These are phyloP conservation scores for Galendromus occidentalis DNA, from an alignment of 1,140 invertebrate species.

Conservation along the genomic window DNA sequence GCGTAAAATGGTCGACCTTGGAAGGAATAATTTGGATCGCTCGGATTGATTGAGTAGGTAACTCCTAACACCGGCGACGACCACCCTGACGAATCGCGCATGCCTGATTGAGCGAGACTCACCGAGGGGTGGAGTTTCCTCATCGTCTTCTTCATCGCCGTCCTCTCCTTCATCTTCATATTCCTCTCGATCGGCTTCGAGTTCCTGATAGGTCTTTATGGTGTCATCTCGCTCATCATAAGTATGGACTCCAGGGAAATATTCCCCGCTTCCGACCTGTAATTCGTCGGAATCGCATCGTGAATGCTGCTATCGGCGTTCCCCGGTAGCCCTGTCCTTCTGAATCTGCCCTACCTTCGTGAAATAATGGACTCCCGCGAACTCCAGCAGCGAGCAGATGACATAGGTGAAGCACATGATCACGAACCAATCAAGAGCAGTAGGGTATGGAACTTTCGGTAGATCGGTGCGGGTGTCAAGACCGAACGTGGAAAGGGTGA, in stretches of 20 bases:
- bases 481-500: conserved; percentile 74
- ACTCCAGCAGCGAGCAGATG: conserved; percentile 73
- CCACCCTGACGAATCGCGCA: no score
- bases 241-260: conserved; percentile 2
- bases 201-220: conserved; percentile 8
- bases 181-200: conserved; percentile 15
- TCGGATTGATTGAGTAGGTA: no score
- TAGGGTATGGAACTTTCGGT: conserved; percentile 53
- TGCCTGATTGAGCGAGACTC: no score
- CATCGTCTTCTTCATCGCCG: conserved; percentile 10
- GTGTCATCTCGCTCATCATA: background rate
- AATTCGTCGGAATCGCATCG: background rate
- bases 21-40: no score
- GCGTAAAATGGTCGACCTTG: no score
- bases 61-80: no score
- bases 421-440: conserved; percentile 42
- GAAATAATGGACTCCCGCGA: conserved; percentile 83
- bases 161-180: conserved; percentile 9
- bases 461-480: conserved; percentile 71
- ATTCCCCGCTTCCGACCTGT: background rate
- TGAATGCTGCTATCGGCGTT: background rate
- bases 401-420: conserved; percentile 83
- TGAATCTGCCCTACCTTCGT: conserved; percentile 42
- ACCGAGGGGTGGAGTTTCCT: conserved; percentile 9
- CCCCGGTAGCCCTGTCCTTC: background rate